Percentiles rank a stretch among this genome's conserved stretches.
These are phyloP conservation scores for Lasioglossum marginatum DNA, from an alignment of 2,888 invertebrate species.

Conservation along the genomic window DNA sequence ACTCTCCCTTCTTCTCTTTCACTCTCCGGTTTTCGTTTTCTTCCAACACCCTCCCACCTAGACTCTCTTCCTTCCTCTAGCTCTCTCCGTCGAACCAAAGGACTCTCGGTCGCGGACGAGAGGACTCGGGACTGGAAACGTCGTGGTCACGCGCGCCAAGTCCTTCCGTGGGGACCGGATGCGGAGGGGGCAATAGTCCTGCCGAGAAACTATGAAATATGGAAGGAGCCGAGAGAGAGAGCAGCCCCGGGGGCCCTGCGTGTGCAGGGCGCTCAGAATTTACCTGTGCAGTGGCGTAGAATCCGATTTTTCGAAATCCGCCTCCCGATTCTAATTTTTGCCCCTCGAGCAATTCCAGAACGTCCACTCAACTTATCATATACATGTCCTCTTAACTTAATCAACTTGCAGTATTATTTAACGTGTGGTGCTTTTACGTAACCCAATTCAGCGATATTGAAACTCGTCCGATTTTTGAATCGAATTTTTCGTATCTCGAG, in stretches of 20 bases:
- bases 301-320: not conserved
- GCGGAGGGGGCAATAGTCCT: slow-evolving; percentile 42
- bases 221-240: slow-evolving; percentile 16
- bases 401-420: too few relatives aligned
- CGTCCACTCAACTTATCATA: not conserved
- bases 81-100: slow-evolving; percentile 55
- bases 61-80: slow-evolving; percentile 60
- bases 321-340: not conserved
- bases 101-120: slow-evolving; percentile 54
- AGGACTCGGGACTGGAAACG: slow-evolving; percentile 45
- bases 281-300: slow-evolving; percentile 46
- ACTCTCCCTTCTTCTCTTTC: slow-evolving; percentile 34
- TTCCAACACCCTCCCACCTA: slow-evolving; percentile 30
- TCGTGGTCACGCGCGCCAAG: slow-evolving; percentile 23
- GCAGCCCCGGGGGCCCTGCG: not conserved
- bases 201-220: slow-evolving; percentile 52
- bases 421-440: too few relatives aligned
- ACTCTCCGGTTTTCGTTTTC: slow-evolving; percentile 46
- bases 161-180: slow-evolving; percentile 58
- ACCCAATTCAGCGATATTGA: too few relatives aligned
- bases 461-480: too few relatives aligned
- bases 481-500: too few relatives aligned
- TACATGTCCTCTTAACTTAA: not conserved
- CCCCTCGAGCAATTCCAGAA: not conserved
- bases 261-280: slow-evolving; percentile 28